Evolutionary conservation across 1,140 invertebrate species (phyloP).

Genomic region (Trypoxylus dichotomus): DNA sequence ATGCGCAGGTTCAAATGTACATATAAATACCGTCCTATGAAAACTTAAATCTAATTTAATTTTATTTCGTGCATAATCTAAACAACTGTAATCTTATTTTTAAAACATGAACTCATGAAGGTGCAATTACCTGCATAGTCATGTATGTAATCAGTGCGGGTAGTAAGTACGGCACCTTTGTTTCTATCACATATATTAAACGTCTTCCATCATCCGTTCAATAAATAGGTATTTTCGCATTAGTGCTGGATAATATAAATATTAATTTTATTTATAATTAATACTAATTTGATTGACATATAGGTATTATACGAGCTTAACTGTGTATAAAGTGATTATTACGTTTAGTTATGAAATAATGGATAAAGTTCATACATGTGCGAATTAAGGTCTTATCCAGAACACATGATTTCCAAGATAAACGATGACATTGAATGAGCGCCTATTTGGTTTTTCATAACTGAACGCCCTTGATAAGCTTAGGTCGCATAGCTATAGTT

Average conservation of each 20-base stretch:
- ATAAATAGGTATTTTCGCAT: background rate
- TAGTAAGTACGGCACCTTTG: background rate
- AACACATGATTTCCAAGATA: background rate
- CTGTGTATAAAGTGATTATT: background rate
- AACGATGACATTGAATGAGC: background rate
- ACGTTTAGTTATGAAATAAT: background rate
- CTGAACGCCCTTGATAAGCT: background rate
- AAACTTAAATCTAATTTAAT: background rate
- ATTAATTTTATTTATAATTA: background rate
- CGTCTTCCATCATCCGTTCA: background rate
- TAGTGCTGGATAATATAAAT: background rate
- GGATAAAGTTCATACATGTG: background rate
- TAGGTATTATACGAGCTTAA: background rate
- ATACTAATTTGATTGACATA: background rate
- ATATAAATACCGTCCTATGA: background rate
- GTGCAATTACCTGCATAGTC: background rate
- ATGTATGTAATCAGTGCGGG: background rate
- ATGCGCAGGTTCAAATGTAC: background rate
- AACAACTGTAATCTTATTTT: background rate
- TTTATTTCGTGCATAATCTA: background rate
- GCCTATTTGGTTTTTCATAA: background rate
- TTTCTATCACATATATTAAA: background rate
- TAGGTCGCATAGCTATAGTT: background rate
- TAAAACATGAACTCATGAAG: background rate
- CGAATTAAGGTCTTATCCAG: background rate